Conservation (phyloP, 1,140 invertebrate species). For the Ridgeia piscesae region DNA sequence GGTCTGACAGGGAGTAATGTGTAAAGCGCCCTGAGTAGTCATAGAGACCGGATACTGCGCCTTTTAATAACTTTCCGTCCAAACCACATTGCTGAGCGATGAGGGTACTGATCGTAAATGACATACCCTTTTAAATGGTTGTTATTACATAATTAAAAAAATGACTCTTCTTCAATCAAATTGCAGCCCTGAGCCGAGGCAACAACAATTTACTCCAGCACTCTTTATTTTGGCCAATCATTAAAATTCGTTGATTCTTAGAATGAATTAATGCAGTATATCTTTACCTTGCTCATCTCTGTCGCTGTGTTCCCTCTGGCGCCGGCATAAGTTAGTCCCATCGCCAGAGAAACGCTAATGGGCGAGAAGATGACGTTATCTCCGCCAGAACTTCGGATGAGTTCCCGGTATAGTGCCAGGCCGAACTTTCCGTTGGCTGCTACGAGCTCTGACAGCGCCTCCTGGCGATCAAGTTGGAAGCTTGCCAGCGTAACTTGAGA, state of each 20-base stretch:
- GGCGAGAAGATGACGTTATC: slow-evolving; percentile 23
- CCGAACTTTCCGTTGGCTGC: slow-evolving; percentile 20
- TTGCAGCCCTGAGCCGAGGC: too few species aligned
- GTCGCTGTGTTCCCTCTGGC: slow-evolving; percentile 15
- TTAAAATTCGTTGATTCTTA: too few species aligned
- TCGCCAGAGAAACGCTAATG: slow-evolving; percentile 18
- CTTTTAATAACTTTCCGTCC: too few species aligned
- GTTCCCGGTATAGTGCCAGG: slow-evolving; percentile 11
- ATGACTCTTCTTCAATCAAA: too few species aligned
- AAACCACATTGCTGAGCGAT: not conserved
- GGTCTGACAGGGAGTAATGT: too few species aligned
- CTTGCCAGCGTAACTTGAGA: not conserved
- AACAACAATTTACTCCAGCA: too few species aligned
- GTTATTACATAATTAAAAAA: too few species aligned
- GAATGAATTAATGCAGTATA: too few species aligned
- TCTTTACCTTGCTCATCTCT: slow-evolving; percentile 9
- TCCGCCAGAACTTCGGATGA: not conserved
- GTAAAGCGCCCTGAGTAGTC: too few species aligned
- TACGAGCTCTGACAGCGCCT: not conserved
- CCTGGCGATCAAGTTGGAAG: slow-evolving; percentile 3
- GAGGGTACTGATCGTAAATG: not conserved
- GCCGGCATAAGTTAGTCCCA: slow-evolving; percentile 16
- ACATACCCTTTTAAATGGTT: not conserved
- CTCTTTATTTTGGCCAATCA: too few species aligned
- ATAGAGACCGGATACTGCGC: too few species aligned